phyloP scores from a whole-genome alignment of 1,140 invertebrate genomes.

The Cyclina sinensis region DNA sequence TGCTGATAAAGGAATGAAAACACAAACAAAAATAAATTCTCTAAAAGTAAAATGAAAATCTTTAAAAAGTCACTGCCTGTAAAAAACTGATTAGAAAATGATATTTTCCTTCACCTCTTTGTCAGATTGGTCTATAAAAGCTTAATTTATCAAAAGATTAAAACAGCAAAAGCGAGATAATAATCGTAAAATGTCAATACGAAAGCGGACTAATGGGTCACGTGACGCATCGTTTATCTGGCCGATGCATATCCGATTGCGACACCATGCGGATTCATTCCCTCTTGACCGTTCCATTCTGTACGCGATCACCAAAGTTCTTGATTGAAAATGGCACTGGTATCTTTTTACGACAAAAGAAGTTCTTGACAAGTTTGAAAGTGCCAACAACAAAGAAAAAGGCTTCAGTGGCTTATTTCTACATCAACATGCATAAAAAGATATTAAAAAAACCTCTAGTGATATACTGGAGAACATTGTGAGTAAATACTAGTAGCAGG shows the following conservation, averaged over 20 bases:
- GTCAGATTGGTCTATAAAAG: conserved; percentile 1
- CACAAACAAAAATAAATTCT: too few relatives aligned
- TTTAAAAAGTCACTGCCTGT: neutral
- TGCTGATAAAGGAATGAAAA: too few relatives aligned
- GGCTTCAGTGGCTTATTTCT: too few relatives aligned
- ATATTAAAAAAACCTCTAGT: too few relatives aligned
- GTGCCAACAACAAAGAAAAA: too few relatives aligned
- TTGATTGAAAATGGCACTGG: neutral
- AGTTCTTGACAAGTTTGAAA: too few relatives aligned
- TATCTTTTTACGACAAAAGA: conserved; percentile 37
- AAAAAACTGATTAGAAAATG: neutral
- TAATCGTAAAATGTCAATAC: conserved; percentile 27
- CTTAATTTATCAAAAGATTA: conserved; percentile 38
- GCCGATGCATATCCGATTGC: conserved; percentile 53
- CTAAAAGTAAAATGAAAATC: too few relatives aligned
- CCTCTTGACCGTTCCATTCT: conserved; percentile 31
- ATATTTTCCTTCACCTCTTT: neutral
- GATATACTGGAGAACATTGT: too few relatives aligned
- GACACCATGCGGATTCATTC: conserved; percentile 47
- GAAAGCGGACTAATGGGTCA: conserved; percentile 33
- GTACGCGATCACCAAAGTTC: neutral
- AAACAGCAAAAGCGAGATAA: conserved; percentile 33
- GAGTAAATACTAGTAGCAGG: too few relatives aligned
- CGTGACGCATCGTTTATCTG: conserved; percentile 46
- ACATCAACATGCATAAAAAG: too few relatives aligned